Conservation (phyloP, 1,140 invertebrate genomes). For the Tetraneura akinire region DNA sequence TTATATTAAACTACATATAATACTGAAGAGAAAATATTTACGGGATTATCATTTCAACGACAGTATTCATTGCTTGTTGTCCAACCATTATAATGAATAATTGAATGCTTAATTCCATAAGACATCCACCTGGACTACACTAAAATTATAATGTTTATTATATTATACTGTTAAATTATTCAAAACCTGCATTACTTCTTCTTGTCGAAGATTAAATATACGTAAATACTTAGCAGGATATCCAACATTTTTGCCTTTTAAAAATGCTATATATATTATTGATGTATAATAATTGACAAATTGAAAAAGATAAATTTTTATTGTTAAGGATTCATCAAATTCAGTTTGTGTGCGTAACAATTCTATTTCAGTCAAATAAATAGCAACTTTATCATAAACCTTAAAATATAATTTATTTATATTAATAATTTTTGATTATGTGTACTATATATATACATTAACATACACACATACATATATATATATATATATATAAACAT, state of each 20-base stretch:
- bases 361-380: conserved; percentile 93
- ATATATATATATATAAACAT: neutral
- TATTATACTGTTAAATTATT: neutral
- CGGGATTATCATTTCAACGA: conserved; percentile 78
- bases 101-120: conserved; percentile 93
- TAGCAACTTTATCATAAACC: conserved; percentile 86
- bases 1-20: neutral
- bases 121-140: conserved; percentile 85
- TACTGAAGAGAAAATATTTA: conserved; percentile 46
- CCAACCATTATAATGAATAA: conserved; percentile 95
- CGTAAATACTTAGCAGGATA: conserved; percentile 77
- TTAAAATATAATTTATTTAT: conserved; percentile 56
- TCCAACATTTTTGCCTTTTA: conserved; percentile 92
- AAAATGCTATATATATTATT: conserved; percentile 98
- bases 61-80: conserved; percentile 91
- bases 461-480: too few species aligned
- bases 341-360: conserved; percentile 93
- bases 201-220: conserved; percentile 77
- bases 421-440: too few species aligned
- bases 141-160: conserved; percentile 56
- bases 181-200: conserved; percentile 67
- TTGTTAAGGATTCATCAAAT: conserved; percentile 93
- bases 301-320: conserved; percentile 96
- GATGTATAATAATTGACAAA: conserved; percentile 99
- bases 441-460: too few species aligned